These are phyloP conservation scores for Suricata suricatta DNA, from an alignment of 2,113 vertebrate genomes.

Conservation along the genomic window DNA sequence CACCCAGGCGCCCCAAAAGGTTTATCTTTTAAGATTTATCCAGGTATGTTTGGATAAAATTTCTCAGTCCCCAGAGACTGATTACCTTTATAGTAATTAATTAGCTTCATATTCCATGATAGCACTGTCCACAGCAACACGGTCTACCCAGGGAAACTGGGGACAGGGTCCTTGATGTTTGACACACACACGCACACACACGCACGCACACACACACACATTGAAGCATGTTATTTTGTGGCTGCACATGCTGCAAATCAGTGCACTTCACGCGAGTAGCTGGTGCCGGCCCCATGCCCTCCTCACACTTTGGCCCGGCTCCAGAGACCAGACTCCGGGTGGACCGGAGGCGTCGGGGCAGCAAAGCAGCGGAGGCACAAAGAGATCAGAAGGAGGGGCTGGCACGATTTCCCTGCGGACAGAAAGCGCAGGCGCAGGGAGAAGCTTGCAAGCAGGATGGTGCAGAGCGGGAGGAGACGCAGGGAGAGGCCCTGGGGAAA, in stretches of 20 bases:
- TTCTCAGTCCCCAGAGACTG: neutral
- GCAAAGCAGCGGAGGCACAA: too few species aligned
- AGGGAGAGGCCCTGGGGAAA: neutral
- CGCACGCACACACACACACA: too few species aligned
- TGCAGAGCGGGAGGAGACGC: too few species aligned
- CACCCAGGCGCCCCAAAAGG: too few species aligned
- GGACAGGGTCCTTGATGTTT: neutral
- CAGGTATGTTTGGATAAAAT: neutral
- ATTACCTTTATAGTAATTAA: accelerated
- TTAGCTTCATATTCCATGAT: accelerated
- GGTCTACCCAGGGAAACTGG: neutral
- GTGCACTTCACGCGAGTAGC: neutral
- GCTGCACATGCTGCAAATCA: accelerated
- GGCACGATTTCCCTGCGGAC: accelerated
- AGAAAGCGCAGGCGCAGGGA: neutral
- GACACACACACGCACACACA: too few species aligned
- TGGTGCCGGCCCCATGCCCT: accelerated
- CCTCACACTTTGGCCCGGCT: too few species aligned
- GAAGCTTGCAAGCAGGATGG: accelerated
- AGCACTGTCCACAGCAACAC: accelerated
- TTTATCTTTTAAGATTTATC: neutral
- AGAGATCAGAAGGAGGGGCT: too few species aligned
- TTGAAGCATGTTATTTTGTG: accelerated
- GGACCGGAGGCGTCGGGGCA: too few species aligned
- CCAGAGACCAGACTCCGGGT: accelerated